Conservation (phyloP, 2,113 vertebrate genomes). For the Laticauda colubrina region DNA sequence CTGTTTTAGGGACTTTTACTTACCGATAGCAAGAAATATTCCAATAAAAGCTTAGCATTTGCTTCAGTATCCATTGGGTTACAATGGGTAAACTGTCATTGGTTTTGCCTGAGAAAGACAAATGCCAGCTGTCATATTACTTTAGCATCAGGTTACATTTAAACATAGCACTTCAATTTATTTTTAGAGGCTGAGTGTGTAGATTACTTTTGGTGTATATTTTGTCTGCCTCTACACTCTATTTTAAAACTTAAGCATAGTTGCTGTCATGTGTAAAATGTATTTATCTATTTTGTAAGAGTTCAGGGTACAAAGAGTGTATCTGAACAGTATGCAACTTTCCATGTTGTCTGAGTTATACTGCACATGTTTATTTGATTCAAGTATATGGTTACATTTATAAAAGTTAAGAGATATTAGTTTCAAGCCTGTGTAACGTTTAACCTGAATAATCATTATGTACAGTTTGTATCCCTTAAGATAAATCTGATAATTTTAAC, state of each 20-base stretch:
- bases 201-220: neutral
- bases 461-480: neutral
- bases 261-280: constrained; percentile 12
- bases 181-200: constrained; percentile 33
- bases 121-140: constrained; percentile 47
- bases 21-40: constrained; percentile 18
- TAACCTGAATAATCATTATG: neutral
- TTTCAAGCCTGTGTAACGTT: neutral
- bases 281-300: neutral
- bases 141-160: constrained; percentile 44
- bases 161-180: constrained; percentile 15
- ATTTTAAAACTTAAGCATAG: neutral
- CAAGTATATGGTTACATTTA: neutral
- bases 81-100: constrained; percentile 14
- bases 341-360: neutral
- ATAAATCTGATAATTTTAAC: neutral
- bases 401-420: neutral
- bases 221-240: neutral
- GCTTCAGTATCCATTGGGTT: neutral
- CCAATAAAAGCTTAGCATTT: constrained; percentile 22
- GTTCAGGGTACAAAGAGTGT: neutral
- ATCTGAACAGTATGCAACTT: neutral
- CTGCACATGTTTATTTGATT: neutral
- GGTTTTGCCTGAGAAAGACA: constrained; percentile 43
- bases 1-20: neutral